Conservation (phyloP, 2,888 invertebrate species). For the Schizaphis graminum region DNA sequence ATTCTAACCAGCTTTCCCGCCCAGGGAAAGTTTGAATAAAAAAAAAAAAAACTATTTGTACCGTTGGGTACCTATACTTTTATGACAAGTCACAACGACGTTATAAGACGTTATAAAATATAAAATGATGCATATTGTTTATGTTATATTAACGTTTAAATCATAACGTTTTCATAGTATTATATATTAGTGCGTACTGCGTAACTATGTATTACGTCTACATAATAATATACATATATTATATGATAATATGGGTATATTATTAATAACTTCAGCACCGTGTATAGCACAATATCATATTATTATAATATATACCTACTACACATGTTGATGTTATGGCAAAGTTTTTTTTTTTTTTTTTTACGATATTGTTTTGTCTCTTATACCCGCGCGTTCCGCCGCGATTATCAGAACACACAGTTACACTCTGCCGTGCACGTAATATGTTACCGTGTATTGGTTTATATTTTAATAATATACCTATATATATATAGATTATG, state of each 20-base stretch:
- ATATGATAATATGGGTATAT: neutral
- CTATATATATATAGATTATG: neutral
- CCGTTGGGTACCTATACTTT: neutral
- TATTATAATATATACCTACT: too few species aligned
- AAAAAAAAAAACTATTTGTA: neutral
- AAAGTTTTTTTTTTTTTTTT: neutral
- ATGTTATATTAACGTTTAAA: neutral
- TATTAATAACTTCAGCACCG: neutral
- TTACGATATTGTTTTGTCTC: slow-evolving; percentile 2
- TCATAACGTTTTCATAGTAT: slow-evolving; percentile 6
- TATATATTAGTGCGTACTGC: neutral
- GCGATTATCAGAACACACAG: slow-evolving; percentile 27
- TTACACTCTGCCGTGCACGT: neutral
- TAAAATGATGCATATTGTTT: neutral
- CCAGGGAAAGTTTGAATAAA: neutral
- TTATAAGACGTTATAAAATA: neutral
- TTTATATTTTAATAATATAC: neutral
- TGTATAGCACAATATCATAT: neutral
- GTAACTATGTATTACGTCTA: neutral
- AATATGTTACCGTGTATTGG: neutral
- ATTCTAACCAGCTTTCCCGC: neutral
- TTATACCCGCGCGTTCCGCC: neutral
- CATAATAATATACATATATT: neutral
- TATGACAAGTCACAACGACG: neutral
- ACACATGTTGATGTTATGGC: neutral